Conservation (phyloP, 2,888 invertebrate species). For the Cerastoderma edule region DNA sequence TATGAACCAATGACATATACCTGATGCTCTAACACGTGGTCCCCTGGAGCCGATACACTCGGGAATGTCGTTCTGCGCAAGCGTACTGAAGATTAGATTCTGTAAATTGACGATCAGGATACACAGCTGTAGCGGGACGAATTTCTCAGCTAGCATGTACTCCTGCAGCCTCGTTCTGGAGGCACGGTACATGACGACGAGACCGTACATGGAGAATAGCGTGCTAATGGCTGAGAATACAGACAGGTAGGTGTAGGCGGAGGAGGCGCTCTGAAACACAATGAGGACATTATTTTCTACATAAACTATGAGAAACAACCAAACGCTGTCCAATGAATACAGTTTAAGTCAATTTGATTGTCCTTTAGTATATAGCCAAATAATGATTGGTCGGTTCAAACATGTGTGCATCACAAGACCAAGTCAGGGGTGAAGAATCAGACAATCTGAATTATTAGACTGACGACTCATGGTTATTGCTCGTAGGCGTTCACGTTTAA, state of each 20-base stretch:
- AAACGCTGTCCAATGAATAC: too few relatives aligned
- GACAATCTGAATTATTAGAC: too few relatives aligned
- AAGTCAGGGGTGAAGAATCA: too few relatives aligned
- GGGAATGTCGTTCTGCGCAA: conserved; percentile 51
- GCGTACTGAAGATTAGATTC: conserved; percentile 41
- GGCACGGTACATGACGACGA: conserved; percentile 56
- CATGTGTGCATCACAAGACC: too few relatives aligned
- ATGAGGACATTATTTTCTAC: too few relatives aligned
- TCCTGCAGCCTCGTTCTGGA: conserved; percentile 39
- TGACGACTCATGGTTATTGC: too few relatives aligned
- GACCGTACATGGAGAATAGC: conserved; percentile 57
- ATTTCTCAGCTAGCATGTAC: conserved; percentile 49
- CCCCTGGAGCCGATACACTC: conserved; percentile 51
- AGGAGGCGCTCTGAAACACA: too few relatives aligned
- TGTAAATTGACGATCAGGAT: conserved; percentile 60
- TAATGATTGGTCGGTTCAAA: too few relatives aligned
- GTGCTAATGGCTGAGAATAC: conserved; percentile 53
- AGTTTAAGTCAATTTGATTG: too few relatives aligned
- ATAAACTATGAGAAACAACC: too few relatives aligned
- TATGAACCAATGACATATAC: conserved; percentile 44
- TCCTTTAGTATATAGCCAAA: too few relatives aligned
- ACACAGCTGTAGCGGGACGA: conserved; percentile 49
- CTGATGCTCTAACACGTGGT: conserved; percentile 50
- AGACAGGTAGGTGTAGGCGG: conserved; percentile 47
- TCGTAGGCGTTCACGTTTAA: too few relatives aligned